Conservation (phyloP, 2,113 vertebrate species). For the Rhadina sibilatrix region DNA sequence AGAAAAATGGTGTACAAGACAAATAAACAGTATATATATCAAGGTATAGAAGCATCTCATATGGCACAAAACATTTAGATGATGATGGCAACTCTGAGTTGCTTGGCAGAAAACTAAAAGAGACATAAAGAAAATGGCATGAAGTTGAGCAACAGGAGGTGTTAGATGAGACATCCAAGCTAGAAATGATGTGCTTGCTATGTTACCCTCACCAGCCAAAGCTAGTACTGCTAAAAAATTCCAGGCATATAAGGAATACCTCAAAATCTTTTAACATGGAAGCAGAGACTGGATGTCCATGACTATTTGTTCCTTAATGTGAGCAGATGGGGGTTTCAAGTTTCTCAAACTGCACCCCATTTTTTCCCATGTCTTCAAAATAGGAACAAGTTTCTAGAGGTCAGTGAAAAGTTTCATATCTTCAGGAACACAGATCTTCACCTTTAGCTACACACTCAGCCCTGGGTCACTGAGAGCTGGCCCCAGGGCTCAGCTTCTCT, state of each 20-base stretch:
- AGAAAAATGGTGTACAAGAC: neutral
- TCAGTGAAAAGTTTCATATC: neutral
- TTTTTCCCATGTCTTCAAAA: neutral
- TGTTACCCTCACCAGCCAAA: neutral
- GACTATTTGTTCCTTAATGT: neutral
- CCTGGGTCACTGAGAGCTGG: neutral
- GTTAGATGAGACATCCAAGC: neutral
- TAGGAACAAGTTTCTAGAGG: neutral
- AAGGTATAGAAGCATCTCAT: neutral
- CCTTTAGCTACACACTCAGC: fast-evolving
- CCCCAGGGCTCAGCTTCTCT: neutral
- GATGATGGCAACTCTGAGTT: neutral
- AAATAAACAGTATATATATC: neutral
- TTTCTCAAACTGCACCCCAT: neutral
- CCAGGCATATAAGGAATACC: neutral
- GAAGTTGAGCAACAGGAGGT: neutral
- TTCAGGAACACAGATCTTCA: neutral
- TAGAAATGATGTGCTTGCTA: neutral
- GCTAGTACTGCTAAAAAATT: neutral
- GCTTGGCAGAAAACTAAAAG: neutral
- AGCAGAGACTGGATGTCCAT: neutral
- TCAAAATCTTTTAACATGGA: neutral
- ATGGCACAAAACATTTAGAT: neutral
- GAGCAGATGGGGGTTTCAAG: neutral
- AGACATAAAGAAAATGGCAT: neutral